phyloP scores from a whole-genome alignment of 1,140 invertebrate genomes.

The Pygmarrhopalites habei region DNA sequence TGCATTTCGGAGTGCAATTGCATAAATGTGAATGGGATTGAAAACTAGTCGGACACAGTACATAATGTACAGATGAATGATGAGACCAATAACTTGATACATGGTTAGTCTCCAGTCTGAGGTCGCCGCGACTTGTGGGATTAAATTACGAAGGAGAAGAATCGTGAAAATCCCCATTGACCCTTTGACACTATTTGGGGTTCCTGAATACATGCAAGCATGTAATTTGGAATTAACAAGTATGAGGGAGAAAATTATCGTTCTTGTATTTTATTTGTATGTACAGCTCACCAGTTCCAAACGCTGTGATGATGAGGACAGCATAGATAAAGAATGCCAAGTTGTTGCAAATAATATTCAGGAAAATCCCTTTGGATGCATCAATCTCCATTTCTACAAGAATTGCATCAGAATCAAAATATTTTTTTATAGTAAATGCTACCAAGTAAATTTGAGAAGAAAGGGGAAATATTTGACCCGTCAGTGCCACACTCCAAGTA shows the following conservation, averaged over 20 bases:
- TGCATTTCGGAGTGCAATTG: slow-evolving; percentile 20
- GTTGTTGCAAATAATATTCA: not conserved
- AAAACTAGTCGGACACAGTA: slow-evolving; percentile 15
- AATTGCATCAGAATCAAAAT: not conserved
- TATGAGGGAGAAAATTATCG: too few species aligned
- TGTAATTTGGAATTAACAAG: too few species aligned
- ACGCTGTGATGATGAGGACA: not conserved
- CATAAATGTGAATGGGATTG: slow-evolving; percentile 15
- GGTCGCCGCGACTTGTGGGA: not conserved
- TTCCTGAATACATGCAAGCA: too few species aligned
- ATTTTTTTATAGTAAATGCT: too few species aligned
- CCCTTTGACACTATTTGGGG: slow-evolving; percentile 2
- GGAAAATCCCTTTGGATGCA: not conserved
- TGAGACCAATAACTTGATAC: slow-evolving; percentile 14
- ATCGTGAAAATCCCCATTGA: slow-evolving; percentile 1
- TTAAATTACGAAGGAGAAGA: slow-evolving; percentile 9
- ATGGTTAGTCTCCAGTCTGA: not conserved
- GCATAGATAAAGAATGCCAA: slow-evolving; percentile 2
- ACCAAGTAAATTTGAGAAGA: too few species aligned
- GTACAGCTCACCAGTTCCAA: too few species aligned
- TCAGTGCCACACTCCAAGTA: slow-evolving; percentile 19
- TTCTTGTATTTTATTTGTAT: too few species aligned
- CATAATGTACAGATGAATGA: slow-evolving; percentile 19
- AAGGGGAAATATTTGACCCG: not conserved
- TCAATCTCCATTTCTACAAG: slow-evolving; percentile 30